A percentile compares a stretch with the other conserved stretches of the same genome.
Conservation (phyloP, 2,797 vertebrate species). For the Fratercula arctica region DNA sequence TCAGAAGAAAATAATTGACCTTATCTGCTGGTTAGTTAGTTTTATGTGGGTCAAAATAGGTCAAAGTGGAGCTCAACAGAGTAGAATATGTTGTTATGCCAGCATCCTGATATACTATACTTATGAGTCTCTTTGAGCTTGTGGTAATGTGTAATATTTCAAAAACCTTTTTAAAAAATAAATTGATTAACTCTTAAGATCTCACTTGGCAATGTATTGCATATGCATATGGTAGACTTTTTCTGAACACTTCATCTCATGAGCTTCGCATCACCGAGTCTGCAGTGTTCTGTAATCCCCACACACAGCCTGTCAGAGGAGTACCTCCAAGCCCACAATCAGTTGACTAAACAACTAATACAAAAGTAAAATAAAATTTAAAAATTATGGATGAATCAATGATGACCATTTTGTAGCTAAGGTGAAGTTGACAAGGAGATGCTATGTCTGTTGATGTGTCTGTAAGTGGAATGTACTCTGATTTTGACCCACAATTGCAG, state of each 20-base stretch:
- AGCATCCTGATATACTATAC: neutral
- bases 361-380: neutral
- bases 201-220: neutral
- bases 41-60: neutral
- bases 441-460: neutral
- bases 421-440: neutral
- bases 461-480: neutral
- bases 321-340: neutral
- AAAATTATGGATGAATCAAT: neutral
- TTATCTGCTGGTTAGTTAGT: neutral
- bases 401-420: neutral
- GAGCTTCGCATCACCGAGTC: accelerated
- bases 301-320: neutral
- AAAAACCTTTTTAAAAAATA: neutral
- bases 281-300: neutral
- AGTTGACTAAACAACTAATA: neutral
- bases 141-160: neutral
- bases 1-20: neutral
- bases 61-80: neutral
- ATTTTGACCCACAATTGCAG: neutral
- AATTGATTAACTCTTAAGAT: neutral
- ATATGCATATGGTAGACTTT: neutral
- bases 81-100: neutral
- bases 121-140: neutral
- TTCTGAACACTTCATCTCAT: neutral